These are phyloP conservation scores for Octonoba sinensis DNA, from an alignment of 2,888 invertebrate genomes.

Conservation along the genomic window DNA sequence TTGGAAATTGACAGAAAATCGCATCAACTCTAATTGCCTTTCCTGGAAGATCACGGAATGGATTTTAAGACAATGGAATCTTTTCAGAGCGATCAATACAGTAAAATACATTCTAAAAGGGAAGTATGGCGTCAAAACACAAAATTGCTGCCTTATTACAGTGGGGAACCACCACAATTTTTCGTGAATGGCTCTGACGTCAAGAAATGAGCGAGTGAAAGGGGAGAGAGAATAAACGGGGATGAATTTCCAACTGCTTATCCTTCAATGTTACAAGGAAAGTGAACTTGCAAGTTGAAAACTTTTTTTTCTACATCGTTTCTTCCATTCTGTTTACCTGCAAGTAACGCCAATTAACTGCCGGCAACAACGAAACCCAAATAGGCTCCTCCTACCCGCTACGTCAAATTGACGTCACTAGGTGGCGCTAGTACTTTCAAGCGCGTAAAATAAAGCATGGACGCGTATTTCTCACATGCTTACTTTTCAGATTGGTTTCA, in stretches of 20 bases:
- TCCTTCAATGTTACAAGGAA: constrained; percentile 33
- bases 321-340: constrained; percentile 49
- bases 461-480: constrained; percentile 27
- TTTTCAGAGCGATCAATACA: too few relatives aligned
- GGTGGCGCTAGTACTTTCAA: constrained; percentile 49
- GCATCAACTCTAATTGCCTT: too few relatives aligned
- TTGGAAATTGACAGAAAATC: too few relatives aligned
- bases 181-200: constrained; percentile 35
- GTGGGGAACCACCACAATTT: not conserved
- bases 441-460: constrained; percentile 64
- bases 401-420: constrained; percentile 48
- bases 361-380: constrained; percentile 3
- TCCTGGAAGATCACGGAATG: too few relatives aligned
- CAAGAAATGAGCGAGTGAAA: constrained; percentile 8
- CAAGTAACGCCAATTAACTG: constrained; percentile 38
- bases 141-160: too few relatives aligned
- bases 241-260: constrained; percentile 23
- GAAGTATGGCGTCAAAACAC: too few relatives aligned
- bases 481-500: constrained; percentile 40
- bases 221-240: constrained; percentile 14
- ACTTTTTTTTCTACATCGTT: constrained; percentile 12
- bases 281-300: constrained; percentile 32
- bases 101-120: too few relatives aligned
- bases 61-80: too few relatives aligned
- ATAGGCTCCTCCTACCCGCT: constrained; percentile 13